Conservation (phyloP, 2,797 vertebrate species). For the Vultur gryphus region DNA sequence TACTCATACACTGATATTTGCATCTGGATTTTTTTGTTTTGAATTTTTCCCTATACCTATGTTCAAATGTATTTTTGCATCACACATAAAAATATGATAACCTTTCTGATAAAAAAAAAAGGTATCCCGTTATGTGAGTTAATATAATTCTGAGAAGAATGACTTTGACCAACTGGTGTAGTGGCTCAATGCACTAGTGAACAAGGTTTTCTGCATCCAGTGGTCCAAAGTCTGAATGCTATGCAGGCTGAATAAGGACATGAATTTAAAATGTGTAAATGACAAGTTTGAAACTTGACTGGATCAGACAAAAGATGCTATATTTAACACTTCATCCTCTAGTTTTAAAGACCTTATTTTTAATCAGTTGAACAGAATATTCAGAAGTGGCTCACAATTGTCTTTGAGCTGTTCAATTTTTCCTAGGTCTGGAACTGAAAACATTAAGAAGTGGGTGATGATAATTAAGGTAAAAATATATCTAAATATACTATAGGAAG, state of each 20-base stretch:
- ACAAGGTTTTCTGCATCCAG: conserved; percentile 53
- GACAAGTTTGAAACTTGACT: conserved; percentile 58
- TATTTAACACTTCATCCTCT: conserved; percentile 12
- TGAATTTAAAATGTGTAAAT: conserved; percentile 65
- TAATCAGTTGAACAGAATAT: background rate
- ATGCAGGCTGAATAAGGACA: conserved; percentile 59
- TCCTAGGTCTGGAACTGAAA: background rate
- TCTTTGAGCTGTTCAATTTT: background rate
- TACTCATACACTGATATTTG: background rate
- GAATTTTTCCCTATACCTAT: background rate
- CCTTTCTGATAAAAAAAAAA: background rate
- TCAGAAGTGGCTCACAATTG: background rate
- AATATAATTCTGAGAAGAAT: conserved; percentile 65
- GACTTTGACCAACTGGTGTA: conserved; percentile 39
- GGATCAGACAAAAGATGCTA: conserved; percentile 45
- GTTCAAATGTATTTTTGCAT: background rate
- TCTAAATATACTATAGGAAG: background rate
- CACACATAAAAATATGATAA: conserved; percentile 14
- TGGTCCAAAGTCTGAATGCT: conserved; percentile 52
- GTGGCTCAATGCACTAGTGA: conserved; percentile 66
- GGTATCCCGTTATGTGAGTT: conserved; percentile 10
- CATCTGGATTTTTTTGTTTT: background rate
- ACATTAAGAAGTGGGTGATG: background rate
- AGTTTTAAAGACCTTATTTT: background rate
- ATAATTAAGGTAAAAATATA: background rate